A percentile compares a stretch with the other conserved stretches of the same genome.
Conservation (phyloP, 1,140 invertebrate genomes). For the Drosophila obscura region DNA sequence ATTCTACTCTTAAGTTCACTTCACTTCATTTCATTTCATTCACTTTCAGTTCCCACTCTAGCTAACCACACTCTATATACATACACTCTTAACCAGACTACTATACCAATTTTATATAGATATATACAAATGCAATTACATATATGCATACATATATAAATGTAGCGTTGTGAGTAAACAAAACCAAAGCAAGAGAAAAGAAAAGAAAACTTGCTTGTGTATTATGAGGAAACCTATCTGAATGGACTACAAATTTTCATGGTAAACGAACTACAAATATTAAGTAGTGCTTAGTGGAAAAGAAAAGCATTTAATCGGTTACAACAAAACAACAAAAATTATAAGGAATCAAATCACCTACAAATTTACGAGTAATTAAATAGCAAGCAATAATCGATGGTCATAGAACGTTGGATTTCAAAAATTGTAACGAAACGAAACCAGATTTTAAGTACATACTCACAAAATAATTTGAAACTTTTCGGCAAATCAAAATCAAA, state of each 20-base stretch:
- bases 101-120: slow-evolving; percentile 73
- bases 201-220: slow-evolving; percentile 32
- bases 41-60: slow-evolving; percentile 15
- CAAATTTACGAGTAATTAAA: slow-evolving; percentile 79
- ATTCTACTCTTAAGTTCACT: slow-evolving; percentile 5
- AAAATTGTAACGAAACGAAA: slow-evolving; percentile 36
- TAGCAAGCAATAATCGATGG: slow-evolving; percentile 57
- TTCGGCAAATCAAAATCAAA: slow-evolving; percentile 81
- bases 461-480: slow-evolving; percentile 47
- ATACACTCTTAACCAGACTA: slow-evolving; percentile 49
- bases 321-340: slow-evolving; percentile 29
- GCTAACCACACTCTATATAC: slow-evolving; percentile 20
- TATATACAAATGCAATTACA: slow-evolving; percentile 21
- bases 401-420: slow-evolving; percentile 60
- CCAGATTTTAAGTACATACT: slow-evolving; percentile 43
- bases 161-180: slow-evolving; percentile 72
- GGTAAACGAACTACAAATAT: slow-evolving; percentile 80
- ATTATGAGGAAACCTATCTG: slow-evolving; percentile 43
- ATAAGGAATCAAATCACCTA: slow-evolving; percentile 37
- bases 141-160: slow-evolving; percentile 56
- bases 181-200: slow-evolving; percentile 23
- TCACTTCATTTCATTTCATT: slow-evolving; percentile 4
- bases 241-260: slow-evolving; percentile 74
- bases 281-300: slow-evolving; percentile 67
- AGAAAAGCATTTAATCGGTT: slow-evolving; percentile 70